Evolutionary conservation across 2,888 invertebrate species (phyloP).

Genomic region (Ochropacha duplaris): DNA sequence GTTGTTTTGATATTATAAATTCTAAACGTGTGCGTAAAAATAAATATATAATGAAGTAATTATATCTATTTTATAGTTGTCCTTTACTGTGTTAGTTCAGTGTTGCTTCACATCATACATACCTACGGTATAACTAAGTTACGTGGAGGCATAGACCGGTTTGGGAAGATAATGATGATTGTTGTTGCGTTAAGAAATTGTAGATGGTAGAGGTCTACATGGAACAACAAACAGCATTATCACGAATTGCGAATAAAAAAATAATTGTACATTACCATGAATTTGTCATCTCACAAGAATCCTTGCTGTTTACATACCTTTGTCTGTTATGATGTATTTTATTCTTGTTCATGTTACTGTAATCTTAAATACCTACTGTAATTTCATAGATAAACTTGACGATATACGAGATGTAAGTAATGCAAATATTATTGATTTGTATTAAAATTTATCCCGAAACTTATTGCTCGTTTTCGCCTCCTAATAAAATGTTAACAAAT

Average conservation of each 20-base stretch:
- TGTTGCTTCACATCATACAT: slow-evolving; percentile 47
- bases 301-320: slow-evolving; percentile 51
- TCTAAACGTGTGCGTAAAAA: slow-evolving; percentile 39
- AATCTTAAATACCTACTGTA: slow-evolving; percentile 73
- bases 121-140: not conserved
- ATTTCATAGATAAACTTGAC: slow-evolving; percentile 77
- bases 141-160: slow-evolving; percentile 29
- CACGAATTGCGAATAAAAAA: slow-evolving; percentile 29
- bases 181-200: slow-evolving; percentile 18
- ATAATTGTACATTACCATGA: slow-evolving; percentile 18
- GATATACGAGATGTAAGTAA: slow-evolving; percentile 68
- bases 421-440: slow-evolving; percentile 79
- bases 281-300: slow-evolving; percentile 27
- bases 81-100: slow-evolving; percentile 47
- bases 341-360: slow-evolving; percentile 81
- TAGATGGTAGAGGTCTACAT: not conserved
- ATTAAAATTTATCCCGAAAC: slow-evolving; percentile 78
- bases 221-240: slow-evolving; percentile 33
- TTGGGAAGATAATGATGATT: slow-evolving; percentile 42
- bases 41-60: slow-evolving; percentile 34
- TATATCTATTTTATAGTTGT: slow-evolving; percentile 39
- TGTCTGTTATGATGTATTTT: slow-evolving; percentile 64
- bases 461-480: slow-evolving; percentile 83
- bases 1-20: slow-evolving; percentile 56
- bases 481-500: slow-evolving; percentile 83